Base-by-base conservation (phyloP, 2,113 vertebrate genomes). In the Thalassoma bifasciatum region DNA sequence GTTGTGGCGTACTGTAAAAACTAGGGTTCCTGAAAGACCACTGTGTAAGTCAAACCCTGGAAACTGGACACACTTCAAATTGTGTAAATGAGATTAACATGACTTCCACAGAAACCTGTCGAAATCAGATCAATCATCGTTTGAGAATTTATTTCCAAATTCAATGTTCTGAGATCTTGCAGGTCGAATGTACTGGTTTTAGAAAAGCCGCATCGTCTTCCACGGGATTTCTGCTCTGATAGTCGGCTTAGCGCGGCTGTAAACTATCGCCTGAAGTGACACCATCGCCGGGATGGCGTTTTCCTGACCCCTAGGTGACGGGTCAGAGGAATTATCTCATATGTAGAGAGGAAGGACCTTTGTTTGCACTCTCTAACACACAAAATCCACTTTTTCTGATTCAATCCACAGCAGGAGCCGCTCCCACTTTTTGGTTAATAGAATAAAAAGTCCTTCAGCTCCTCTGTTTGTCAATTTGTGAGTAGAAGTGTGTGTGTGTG, bases 231-330 rank as follows among this genome's bases (percentile, higher is more conserved):
- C 38, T 12, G 1, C 40, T 42, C 14, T 5, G 12, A 42, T 4
- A 42, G 40, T 42, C 13, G 9, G 10, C 66, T 52, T 36, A 53
- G 42, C 52, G 17, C 24, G 12, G 52, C 54, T 47, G 58, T 49
- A 65, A 24, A 70, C 40, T n/a, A 3, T 21, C 69, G 59, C 63
- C 64, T 77, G 34, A 49, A 64, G 59, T 36, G 53, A 74, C n/a
- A 51, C 17, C 17, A 37, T 11, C 36, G 38, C 17, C 49, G 36
- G 24, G 38, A 12, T 6, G 46, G 26, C 65, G 52, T n/a, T 1
- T 51, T 49, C 62, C 69, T n/a, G 56, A 10, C 61, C 61, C 61
- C 14, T 7, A 68, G 51, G 63, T 49, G 10, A 68, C 38, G 34
- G 58, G 46, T 40, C 57, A 46, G 57, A 53, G 13, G 1, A 38